These are phyloP conservation scores for Lineus longissimus DNA, from an alignment of 1,140 invertebrate genomes.

Conservation along the genomic window DNA sequence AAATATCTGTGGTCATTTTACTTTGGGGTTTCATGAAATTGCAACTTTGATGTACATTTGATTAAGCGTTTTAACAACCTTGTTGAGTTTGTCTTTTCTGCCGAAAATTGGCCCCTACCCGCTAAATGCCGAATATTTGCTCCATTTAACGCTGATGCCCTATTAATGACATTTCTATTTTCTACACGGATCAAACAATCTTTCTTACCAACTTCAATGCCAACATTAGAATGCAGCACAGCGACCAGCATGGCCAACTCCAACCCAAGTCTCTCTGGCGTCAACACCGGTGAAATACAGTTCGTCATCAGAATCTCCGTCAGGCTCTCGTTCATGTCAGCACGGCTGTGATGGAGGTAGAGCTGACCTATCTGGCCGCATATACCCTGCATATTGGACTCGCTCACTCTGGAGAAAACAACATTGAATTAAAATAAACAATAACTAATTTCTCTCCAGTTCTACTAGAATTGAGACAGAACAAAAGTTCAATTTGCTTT, in stretches of 20 bases:
- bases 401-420: constrained; percentile 61
- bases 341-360: constrained; percentile 53
- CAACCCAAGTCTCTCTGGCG: constrained; percentile 74
- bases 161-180: no score
- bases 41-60: no score
- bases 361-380: constrained; percentile 60
- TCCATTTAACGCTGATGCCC: no score
- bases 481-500: no score
- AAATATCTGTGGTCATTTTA: no score
- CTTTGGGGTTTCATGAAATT: no score
- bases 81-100: no score
- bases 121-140: no score
- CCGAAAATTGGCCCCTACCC: no score
- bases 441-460: background rate
- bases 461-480: no score
- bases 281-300: constrained; percentile 61
- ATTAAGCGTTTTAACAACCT: no score
- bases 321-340: constrained; percentile 76
- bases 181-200: no score
- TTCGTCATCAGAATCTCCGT: constrained; percentile 67
- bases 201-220: constrained; percentile 75
- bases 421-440: background rate
- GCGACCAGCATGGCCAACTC: constrained; percentile 81
- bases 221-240: constrained; percentile 84
- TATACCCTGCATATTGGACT: constrained; percentile 82